Evolutionary conservation across 2,113 vertebrate genomes (phyloP), one percentile per base, ranked within the genome.

Genomic region (Perca fluviatilis): DNA sequence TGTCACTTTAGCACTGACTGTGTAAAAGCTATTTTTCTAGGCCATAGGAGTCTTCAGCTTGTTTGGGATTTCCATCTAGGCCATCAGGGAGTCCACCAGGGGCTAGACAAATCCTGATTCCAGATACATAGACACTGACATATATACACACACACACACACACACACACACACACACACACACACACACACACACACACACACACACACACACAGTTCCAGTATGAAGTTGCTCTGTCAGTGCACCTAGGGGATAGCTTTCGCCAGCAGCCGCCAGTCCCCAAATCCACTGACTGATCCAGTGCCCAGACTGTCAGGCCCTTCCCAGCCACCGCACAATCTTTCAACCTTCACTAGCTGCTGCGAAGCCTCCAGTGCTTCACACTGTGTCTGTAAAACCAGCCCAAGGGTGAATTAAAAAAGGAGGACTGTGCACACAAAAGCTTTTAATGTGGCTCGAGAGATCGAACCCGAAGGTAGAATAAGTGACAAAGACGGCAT

Each of bases 201-300:
- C 65, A 57, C 70, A 77, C 64, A 81, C 72, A 40, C 33, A 74
- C 60, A 65, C 33, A 79, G 73, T 86, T 90, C 86, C 87, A 92
- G 72, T 76, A 50, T 74, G 86, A 88, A 60, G 88, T 90, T 80
- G 74, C 79, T 90, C 84, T 84, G 87, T 90, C 79, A 51, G 84
- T 77, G 83, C 83, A 93, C 92, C 93, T 85, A 72, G 88, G 90
- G 92, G 90, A 91, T 74, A 88, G 88, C 89, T 90, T 88, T 81
- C 89, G 88, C 89, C 90, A 90, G 87, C 84, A 92, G 89, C 88
- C 83, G 68, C 87, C 84, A 83, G 87, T 77, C 80, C 71, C 76
- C 87, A 94, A 94, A 93, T 92, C 93, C 81, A 91, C 91, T 90
- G 91, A 94, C 91, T 95, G 94, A 95, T 95, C 94, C 92, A 86